Percentiles rank a stretch among this genome's conserved stretches.
Conservation (phyloP, 2,113 vertebrate genomes). For the Sapajus apella region DNA sequence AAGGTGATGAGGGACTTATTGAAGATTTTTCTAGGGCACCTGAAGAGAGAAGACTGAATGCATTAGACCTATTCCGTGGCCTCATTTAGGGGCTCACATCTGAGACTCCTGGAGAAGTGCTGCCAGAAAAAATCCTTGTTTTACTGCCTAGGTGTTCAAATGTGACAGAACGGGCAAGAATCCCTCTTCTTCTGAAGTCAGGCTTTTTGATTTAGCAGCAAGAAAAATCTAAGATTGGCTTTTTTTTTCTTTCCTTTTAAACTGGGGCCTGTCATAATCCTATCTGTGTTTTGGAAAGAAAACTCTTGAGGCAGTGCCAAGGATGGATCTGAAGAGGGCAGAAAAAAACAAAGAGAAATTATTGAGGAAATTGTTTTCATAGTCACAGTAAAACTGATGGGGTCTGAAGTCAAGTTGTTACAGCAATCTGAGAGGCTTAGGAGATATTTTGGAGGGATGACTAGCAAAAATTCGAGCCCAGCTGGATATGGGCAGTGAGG, state of each 20-base stretch:
- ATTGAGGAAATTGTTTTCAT: not conserved
- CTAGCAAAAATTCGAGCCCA: not conserved
- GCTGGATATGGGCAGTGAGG: not conserved
- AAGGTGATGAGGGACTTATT: not conserved
- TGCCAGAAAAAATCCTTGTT: not conserved
- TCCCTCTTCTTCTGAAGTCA: slow-evolving; percentile 17
- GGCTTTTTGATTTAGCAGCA: not conserved
- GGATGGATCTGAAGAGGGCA: not conserved
- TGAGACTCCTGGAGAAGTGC: not conserved
- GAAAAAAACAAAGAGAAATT: not conserved
- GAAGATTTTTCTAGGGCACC: not conserved
- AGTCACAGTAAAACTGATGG: not conserved
- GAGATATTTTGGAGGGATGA: not conserved
- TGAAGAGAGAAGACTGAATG: not conserved
- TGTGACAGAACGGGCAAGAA: not conserved
- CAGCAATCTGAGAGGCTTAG: not conserved
- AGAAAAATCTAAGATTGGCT: not conserved
- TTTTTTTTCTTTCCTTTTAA: not conserved
- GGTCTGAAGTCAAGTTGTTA: not conserved
- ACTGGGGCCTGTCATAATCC: not conserved
- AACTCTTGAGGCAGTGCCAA: not conserved
- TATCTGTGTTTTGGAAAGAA: not conserved
- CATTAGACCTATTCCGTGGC: not conserved
- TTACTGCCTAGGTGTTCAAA: not conserved
- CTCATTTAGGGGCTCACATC: not conserved